Conservation (phyloP, 2,888 invertebrate species). For the Cryptocephalus moraei region DNA sequence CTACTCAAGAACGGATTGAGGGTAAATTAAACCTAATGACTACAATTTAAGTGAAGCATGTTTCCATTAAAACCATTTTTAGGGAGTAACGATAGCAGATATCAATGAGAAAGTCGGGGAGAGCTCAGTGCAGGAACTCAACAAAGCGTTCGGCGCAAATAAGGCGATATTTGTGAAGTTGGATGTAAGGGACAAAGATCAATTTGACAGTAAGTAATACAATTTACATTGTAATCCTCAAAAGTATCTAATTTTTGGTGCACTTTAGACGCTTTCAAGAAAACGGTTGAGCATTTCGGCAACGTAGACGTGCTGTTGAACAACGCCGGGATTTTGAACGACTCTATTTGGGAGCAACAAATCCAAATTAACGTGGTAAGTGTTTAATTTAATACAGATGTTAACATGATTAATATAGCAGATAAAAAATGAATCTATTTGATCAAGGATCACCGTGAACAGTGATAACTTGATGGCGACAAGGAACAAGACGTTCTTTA, state of each 20-base stretch:
- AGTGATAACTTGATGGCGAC: no score
- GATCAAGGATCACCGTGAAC: no score
- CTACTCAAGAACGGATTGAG: conserved; percentile 14
- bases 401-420: no score
- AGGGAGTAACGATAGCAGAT: conserved; percentile 19
- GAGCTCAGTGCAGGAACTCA: conserved; percentile 8
- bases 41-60: neutral
- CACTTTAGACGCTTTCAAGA: conserved; percentile 6
- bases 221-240: conserved; percentile 1
- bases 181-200: conserved; percentile 11
- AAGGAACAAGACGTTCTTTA: no score
- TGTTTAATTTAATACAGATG: neutral
- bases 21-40: conserved; percentile 7
- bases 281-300: conserved; percentile 14
- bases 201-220: conserved; percentile 12
- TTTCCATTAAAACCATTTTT: neutral
- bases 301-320: conserved; percentile 16
- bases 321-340: conserved; percentile 17
- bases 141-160: conserved; percentile 12
- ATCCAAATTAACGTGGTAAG: conserved; percentile 18
- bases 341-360: conserved; percentile 14
- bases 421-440: no score
- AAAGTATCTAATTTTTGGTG: no score
- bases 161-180: conserved; percentile 16
- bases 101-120: conserved; percentile 8